Evolutionary conservation across 2,888 invertebrate genomes (phyloP).

Genomic region (Acleris cristana): DNA sequence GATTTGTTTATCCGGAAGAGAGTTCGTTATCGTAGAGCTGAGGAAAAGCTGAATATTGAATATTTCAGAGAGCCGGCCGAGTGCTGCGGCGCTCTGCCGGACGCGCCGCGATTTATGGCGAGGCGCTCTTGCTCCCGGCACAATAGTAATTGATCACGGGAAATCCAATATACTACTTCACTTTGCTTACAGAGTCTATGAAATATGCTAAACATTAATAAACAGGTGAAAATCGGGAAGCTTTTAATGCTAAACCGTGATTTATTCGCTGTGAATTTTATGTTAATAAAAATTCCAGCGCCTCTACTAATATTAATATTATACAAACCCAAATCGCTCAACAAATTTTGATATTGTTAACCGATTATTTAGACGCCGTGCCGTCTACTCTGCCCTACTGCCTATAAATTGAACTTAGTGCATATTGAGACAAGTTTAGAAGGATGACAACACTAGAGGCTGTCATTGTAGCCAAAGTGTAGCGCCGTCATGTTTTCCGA

Average conservation of each 20-base stretch:
- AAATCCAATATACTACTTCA: slow-evolving; percentile 12
- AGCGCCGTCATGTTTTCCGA: too few relatives aligned
- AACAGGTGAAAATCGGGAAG: not conserved
- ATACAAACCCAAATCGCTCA: too few relatives aligned
- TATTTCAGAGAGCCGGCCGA: slow-evolving; percentile 8
- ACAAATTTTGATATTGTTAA: too few relatives aligned
- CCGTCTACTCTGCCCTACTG: too few relatives aligned
- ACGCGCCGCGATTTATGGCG: slow-evolving; percentile 12
- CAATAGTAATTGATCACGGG: slow-evolving; percentile 30
- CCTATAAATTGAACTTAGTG: too few relatives aligned
- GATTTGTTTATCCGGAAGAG: not conserved
- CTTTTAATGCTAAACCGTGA: not conserved
- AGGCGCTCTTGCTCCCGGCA: slow-evolving; percentile 9
- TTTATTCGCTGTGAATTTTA: not conserved
- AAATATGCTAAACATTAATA: slow-evolving; percentile 5
- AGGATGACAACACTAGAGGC: too few relatives aligned
- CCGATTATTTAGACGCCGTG: too few relatives aligned
- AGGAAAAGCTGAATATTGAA: slow-evolving; percentile 5
- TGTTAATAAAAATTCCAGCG: not conserved
- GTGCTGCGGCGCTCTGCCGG: slow-evolving; percentile 3
- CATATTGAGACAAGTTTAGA: too few relatives aligned
- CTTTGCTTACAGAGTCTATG: slow-evolving; percentile 8
- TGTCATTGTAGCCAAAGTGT: too few relatives aligned
- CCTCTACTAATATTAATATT: too few relatives aligned
- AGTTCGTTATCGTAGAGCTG: not conserved